Evolutionary conservation across 2,797 vertebrate species (phyloP), one percentile per base, ranked within the genome.

Genomic region (Phoeniculus purpureus): DNA sequence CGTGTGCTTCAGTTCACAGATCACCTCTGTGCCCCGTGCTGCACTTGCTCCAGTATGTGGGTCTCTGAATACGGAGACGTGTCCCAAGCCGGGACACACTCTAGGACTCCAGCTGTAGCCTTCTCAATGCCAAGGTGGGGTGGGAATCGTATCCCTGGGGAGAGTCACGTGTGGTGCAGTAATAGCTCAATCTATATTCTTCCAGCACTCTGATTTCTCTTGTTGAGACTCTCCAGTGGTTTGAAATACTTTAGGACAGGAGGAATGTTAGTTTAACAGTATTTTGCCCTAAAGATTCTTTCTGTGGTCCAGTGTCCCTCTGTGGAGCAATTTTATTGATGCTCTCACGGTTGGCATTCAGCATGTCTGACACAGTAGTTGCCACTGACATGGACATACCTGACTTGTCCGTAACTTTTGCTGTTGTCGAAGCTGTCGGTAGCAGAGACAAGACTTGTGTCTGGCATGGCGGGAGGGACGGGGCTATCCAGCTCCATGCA

Each of bases 381-480:
- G 22, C 27, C 51, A 61, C 56, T 58, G 75, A 55, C 90, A 61
- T 82, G 65, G 58, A 92, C 79, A 85, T 11, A 1, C 76, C 64
- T 70, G 60, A 21, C 10, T 71, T 29, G 79, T 50, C 32, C 22
- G 8, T 82, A 60, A n/a, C 11, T 90, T 50, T 25, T 58, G 29
- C 31, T 76, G 16, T 31, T 73, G 22, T 64, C 13, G 20, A 51
- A 82, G 11, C 61, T 67, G 58, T 71, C 77, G 4, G 29, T 59
- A 48, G 29, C 23, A 40, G 45, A 85, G 75, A 51, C 17, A 26
- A 31, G 75, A 22, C 10, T 2, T 1, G 19, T 48, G n/a, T 29
- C 58, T 55, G 37, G 27, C 1, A 0, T 40, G 32, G n/a, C 4
- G 0, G 21, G 43, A 73, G 43, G 29, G 32, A 64, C 0, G 0